Base-by-base conservation (phyloP, 2,888 invertebrate species). In the Tribolium freemani region DNA sequence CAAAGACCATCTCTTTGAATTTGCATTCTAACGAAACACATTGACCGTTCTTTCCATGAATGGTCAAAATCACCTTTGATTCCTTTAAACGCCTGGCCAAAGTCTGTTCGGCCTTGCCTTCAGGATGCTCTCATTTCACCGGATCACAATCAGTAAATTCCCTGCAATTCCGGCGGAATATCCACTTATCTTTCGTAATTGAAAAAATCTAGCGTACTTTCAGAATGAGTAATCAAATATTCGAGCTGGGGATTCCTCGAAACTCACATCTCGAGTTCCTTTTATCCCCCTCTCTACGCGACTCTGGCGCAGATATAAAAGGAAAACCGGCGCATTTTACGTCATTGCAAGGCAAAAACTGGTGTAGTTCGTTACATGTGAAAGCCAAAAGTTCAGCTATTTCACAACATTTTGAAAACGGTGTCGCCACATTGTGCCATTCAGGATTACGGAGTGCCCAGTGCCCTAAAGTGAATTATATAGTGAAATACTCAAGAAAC, bases 171-270 rank as follows among this genome's bases (percentile, higher is more conserved):
- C 54, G 10, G 9, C 30, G 66, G 66, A 56, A 66, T 66, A 58
- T 45, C 68, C 68, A 44, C 26, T 44, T 30, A n/a, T 50, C 51
- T 53, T 53, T 54, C 30, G 56, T 46, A 30, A 46, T 10, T 13
- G n/a, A 48, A 44, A 54, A 61, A 10, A 38, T 38, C 38, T 38
- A 38, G 84, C 85, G 79, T 83, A 84, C 69, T 79, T 71, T 10
- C 76, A 74, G 5, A 84, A 83, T 77, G 87, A 84, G 54, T 82
- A 56, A 30, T 80, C 75, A 56, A 87, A 73, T 69, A 46, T 70
- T 44, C 66, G 69, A 51, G 8, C 45, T 30, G 69, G 76, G 76
- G 74, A 77, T 78, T 78, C 78, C 76, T 75, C 76, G 77, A 73
- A 76, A 61, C 30, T 11, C 46, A 61, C 38, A 60, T 45, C 58